A percentile compares a stretch with the other conserved stretches of the same genome.
phyloP scores from a whole-genome alignment of 1,140 invertebrate genomes.

The Whitmania pigra region DNA sequence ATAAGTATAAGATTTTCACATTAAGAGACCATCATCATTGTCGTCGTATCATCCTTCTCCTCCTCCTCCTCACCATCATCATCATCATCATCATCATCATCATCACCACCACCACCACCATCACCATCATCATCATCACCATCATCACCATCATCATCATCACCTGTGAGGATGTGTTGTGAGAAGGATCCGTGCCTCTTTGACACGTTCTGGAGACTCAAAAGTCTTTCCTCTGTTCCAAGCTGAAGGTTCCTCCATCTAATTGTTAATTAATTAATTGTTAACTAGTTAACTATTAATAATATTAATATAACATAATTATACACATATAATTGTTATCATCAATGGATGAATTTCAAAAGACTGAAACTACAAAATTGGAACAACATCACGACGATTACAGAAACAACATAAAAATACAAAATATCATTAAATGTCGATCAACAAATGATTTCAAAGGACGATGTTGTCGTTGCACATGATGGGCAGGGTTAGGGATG shows the following conservation, averaged over 20 bases:
- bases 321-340: not conserved
- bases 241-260: not conserved
- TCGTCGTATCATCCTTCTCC: too few relatives aligned
- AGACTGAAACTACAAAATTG: too few relatives aligned
- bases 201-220: not conserved
- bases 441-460: too few relatives aligned
- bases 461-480: too few relatives aligned
- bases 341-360: too few relatives aligned
- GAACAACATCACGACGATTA: too few relatives aligned
- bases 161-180: constrained; percentile 4
- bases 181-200: constrained; percentile 11
- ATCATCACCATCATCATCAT: not conserved
- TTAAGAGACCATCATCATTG: not conserved
- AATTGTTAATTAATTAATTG: too few relatives aligned
- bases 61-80: not conserved
- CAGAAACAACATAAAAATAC: too few relatives aligned
- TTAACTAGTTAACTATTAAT: too few relatives aligned
- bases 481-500: too few relatives aligned
- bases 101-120: not conserved
- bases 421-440: too few relatives aligned
- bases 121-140: not conserved
- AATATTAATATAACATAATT: too few relatives aligned
- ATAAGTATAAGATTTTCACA: not conserved
- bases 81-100: not conserved
- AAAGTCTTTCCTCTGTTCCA: not conserved